These are phyloP conservation scores for Oreochromis niloticus DNA, from an alignment of 2,113 vertebrate species.

Conservation along the genomic window DNA sequence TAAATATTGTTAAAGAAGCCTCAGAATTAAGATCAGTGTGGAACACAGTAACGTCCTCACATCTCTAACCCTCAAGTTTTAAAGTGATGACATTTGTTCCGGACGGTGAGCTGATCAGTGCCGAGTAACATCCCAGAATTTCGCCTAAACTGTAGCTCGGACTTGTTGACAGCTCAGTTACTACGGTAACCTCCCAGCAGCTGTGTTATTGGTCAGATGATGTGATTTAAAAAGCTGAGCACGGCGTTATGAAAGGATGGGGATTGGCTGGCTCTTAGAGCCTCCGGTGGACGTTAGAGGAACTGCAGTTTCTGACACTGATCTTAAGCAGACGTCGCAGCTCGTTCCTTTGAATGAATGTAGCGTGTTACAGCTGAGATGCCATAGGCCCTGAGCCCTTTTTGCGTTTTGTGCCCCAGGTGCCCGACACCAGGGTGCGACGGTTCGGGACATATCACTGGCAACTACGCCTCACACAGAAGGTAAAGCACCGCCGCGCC, in stretches of 20 bases:
- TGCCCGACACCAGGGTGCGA: constrained; percentile 98
- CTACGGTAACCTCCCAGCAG: background rate
- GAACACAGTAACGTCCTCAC: background rate
- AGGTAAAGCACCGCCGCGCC: constrained; percentile 74
- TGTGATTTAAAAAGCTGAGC: background rate
- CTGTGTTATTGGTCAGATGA: background rate
- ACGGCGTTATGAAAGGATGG: background rate
- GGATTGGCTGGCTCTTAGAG: background rate
- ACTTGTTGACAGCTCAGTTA: background rate
- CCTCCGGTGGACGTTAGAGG: background rate
- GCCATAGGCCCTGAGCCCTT: constrained; percentile 59
- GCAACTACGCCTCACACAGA: constrained; percentile 98
- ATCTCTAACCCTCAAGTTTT: background rate
- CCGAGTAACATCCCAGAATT: background rate
- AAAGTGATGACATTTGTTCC: background rate
- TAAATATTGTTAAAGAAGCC: background rate
- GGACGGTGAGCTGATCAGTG: background rate
- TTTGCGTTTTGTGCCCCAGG: constrained; percentile 77
- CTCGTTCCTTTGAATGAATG: background rate
- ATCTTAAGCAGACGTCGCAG: background rate
- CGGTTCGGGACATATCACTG: constrained; percentile 97
- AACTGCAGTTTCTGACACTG: background rate
- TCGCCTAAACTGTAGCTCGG: background rate
- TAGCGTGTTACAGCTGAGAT: background rate
- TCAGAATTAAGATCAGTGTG: background rate